Evolutionary conservation across 2,888 invertebrate species (phyloP).

Genomic region (Serripes groenlandicus): DNA sequence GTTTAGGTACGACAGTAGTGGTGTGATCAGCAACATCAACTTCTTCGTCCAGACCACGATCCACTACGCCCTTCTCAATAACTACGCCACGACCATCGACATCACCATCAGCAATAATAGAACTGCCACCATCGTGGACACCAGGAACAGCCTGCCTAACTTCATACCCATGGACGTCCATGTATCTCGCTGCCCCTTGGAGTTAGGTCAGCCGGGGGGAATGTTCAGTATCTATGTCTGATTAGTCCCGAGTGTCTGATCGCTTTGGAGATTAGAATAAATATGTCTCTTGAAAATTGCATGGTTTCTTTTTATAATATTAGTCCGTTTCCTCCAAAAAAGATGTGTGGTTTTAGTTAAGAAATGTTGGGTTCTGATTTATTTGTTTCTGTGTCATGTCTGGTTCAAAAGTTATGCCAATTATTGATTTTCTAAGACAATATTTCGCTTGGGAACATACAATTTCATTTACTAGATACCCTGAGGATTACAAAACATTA

Average conservation of each 20-base stretch:
- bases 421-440: no score
- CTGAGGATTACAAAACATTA: no score
- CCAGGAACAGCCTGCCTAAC: conserved; percentile 24
- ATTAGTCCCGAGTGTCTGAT: neutral
- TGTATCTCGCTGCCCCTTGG: conserved; percentile 38
- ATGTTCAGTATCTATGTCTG: conserved; percentile 33
- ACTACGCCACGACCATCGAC: conserved; percentile 49
- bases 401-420: no score
- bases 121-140: conserved; percentile 51
- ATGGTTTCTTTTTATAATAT: no score
- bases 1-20: conserved; percentile 9
- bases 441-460: no score
- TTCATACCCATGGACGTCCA: conserved; percentile 25
- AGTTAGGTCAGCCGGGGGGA: conserved; percentile 45
- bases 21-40: neutral
- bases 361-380: no score
- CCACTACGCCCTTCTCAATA: conserved; percentile 27
- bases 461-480: no score
- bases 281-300: no score
- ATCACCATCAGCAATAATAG: conserved; percentile 38
- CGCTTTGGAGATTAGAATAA: no score
- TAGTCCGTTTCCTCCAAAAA: no score
- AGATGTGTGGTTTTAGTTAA: no score
- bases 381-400: no score
- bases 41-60: conserved; percentile 40